Evolutionary conservation across 2,888 invertebrate species (phyloP).

Genomic region (Perdita meconis): DNA sequence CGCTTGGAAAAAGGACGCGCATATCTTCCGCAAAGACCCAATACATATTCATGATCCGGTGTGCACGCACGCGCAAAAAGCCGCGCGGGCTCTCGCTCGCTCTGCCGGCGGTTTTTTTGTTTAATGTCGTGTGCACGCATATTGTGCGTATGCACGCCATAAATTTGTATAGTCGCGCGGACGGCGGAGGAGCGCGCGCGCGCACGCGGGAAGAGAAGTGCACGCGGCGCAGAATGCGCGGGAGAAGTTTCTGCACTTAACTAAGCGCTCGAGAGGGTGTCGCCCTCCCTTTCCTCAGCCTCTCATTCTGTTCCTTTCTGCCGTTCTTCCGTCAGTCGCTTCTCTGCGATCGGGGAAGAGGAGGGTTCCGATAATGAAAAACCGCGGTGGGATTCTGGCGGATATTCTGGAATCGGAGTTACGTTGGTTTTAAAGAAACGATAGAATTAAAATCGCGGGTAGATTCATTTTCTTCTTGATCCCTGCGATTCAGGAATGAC

Average conservation of each 20-base stretch:
- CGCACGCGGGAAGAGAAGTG: conserved; percentile 56
- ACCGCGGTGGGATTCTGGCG: conserved; percentile 29
- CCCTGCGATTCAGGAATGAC: no score
- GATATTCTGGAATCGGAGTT: conserved; percentile 8
- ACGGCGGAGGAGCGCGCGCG: conserved; percentile 10
- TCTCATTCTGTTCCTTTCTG: conserved; percentile 2
- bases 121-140: conserved; percentile 71
- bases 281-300: conserved; percentile 17
- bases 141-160: conserved; percentile 77
- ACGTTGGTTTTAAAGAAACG: not conserved
- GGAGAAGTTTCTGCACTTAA: conserved; percentile 78
- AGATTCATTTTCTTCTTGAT: no score
- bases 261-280: conserved; percentile 62
- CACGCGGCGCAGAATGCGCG: conserved; percentile 71
- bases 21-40: conserved; percentile 71
- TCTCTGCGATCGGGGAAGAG: not conserved
- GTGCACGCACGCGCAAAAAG: conserved; percentile 60
- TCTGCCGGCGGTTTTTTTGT: conserved; percentile 68
- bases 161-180: conserved; percentile 73
- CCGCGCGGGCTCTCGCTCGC: conserved; percentile 22
- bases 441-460: not conserved
- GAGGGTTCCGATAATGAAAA: conserved; percentile 59
- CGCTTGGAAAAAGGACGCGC: conserved; percentile 72
- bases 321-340: not conserved
- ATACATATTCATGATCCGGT: conserved; percentile 72